phyloP scores from a whole-genome alignment of 2,797 vertebrate genomes.

The Chelmon rostratus region DNA sequence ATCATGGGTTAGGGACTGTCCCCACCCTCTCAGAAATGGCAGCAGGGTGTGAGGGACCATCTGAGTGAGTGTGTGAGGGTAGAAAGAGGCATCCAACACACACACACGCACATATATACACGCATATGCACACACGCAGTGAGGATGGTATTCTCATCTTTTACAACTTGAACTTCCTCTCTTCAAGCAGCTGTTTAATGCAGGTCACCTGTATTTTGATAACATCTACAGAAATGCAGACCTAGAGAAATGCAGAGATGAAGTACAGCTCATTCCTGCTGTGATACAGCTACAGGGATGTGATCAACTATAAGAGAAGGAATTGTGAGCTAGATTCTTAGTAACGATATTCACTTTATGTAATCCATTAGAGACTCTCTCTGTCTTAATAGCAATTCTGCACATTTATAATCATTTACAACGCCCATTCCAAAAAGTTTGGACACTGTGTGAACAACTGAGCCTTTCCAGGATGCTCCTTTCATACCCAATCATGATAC shows the following conservation, averaged over 20 bases:
- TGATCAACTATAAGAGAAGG: neutral
- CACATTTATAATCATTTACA: neutral
- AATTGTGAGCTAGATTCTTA: neutral
- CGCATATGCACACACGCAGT: constrained; percentile 7
- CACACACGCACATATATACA: neutral
- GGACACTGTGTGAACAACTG: too few relatives aligned
- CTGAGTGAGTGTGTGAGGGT: constrained; percentile 35
- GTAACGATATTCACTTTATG: neutral
- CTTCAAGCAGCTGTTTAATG: neutral
- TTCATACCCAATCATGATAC: too few relatives aligned
- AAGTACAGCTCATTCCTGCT: neutral
- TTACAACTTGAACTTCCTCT: constrained; percentile 41
- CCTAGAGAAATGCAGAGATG: neutral
- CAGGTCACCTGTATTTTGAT: neutral
- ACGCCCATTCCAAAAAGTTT: too few relatives aligned
- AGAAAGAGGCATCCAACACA: neutral
- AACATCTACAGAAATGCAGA: neutral
- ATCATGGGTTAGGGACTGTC: constrained; percentile 41
- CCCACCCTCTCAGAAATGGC: constrained; percentile 58
- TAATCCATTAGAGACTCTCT: neutral
- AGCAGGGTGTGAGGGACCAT: constrained; percentile 57
- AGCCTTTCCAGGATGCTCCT: too few relatives aligned
- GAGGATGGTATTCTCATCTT: constrained; percentile 17
- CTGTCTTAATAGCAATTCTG: neutral
- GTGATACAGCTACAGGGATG: neutral